Base-by-base conservation (phyloP, 2,113 vertebrate species). In the Pithys albifrons region DNA sequence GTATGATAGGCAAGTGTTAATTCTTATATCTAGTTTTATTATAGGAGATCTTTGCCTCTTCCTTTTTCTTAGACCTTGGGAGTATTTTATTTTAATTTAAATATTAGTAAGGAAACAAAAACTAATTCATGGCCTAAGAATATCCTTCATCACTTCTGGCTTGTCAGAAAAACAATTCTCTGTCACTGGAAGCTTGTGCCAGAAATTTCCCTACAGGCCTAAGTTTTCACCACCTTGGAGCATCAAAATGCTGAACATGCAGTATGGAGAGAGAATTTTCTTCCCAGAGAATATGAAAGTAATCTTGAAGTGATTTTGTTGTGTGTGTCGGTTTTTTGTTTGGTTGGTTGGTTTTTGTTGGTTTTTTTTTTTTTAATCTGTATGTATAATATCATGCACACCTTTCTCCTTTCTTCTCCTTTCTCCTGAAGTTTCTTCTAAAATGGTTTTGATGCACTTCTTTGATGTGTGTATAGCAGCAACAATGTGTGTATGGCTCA, bases 161-260 rank as follows among this genome's bases (percentile, higher is more conserved):
- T 96, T 97, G 95, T 95, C 72, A 96, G 91, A 97, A 97, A 96
- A 98, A 81, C 88, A 95, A 95, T 95, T 97, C 88, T 52, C 91
- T 45, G 35, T 91, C 85, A 72, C 22, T 88, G 57, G 89, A 97
- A 97, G 71, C 77, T 57, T 76, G 55, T 14, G 20, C 92, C 93
- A 97, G 88, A 83, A 96, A 95, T 97, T 97, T 96, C 94, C 88
- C 90, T 57, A 43, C 91, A 95, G 94, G 65, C 91, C 49, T 73
- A 85, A 81, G 54, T 82, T 95, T 92, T 52, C n/a, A 88, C 45
- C 12, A 33, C 69, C 16, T 62, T 93, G 83, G 86, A 96, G 95
- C 77, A 94, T 93, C 59, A 82, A 69, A 96, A 71, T 90, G 62
- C 84, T 94, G 96, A 96, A 91, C 70, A 89, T 25, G 17, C 43